Evolutionary conservation across 2,797 vertebrate genomes (phyloP), one percentile per base, ranked within the genome.

Genomic region (Otus scops): DNA sequence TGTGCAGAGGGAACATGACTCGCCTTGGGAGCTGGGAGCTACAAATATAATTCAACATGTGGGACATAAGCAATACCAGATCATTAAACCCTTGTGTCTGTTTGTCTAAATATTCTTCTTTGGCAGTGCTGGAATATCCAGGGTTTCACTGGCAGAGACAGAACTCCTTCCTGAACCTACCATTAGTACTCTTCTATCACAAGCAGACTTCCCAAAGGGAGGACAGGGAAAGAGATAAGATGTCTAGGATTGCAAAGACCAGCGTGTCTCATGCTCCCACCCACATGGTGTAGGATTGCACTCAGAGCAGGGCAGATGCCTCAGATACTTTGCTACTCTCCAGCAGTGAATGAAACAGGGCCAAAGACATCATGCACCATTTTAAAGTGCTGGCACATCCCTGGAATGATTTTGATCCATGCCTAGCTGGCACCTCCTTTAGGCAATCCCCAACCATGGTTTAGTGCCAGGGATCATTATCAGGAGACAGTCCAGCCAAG

Each of bases 401-500:
- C 41, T 54, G 74, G 24, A 92, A 78, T 4, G 3, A 24, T 41
- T 47, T 71, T 79, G 34, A 76, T 92, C 89, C 27, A 5, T 85
- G 59, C 51, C 54, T 89, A 87, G 51, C 70, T 97, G 91, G 59
- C 50, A 96, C 13, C 15, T 51, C 41, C 73, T 57, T 73, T 76
- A 92, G 89, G 84, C 65, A 91, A 91, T 53, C 59, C 57, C 70
- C 36, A 82, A 34, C 10, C 24, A 36, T 39, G 74, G 17, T 77
- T 82, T 43, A 85, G 24, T 87, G 86, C 74, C 92, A 85, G 59
- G 38, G 45, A 92, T 76, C n/a, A 57, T 54, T 81, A 61, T 87
- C 89, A 91, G 54, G 59, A 95, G 74, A 34, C 43, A 73, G n/a
- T n/a, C 36, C 47, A 86, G 65, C 73, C 84, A 83, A 69, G 41